Evolutionary conservation across 2,113 vertebrate genomes (phyloP).

Genomic region (Myiozetetes cayanensis): DNA sequence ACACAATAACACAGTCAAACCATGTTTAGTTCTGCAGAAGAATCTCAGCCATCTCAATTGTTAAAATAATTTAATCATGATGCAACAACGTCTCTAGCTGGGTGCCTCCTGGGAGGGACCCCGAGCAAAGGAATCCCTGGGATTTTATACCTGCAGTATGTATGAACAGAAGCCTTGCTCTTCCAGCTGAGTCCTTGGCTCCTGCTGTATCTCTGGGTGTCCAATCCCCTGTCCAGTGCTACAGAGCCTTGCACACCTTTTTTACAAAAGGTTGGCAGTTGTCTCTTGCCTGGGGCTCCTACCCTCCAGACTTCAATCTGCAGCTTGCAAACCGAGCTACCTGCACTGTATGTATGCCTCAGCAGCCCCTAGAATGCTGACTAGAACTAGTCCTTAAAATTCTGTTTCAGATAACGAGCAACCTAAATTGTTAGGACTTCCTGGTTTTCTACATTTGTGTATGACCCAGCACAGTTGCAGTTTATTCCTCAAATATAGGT

Average conservation of each 20-base stretch:
- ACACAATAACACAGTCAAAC: background rate
- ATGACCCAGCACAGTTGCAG: fast-evolving
- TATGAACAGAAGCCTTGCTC: fast-evolving
- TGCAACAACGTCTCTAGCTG: background rate
- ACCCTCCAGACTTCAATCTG: background rate
- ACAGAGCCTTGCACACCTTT: background rate
- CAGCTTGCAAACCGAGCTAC: background rate
- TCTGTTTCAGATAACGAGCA: background rate
- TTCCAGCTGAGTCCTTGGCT: background rate
- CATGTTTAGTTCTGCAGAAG: background rate
- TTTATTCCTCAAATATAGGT: background rate
- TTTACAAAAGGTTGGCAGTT: background rate
- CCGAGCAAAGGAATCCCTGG: background rate
- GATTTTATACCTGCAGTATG: background rate
- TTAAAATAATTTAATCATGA: background rate
- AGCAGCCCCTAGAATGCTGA: background rate
- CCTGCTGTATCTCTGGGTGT: no score
- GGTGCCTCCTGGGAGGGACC: background rate
- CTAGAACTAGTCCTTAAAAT: background rate
- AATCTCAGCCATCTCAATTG: background rate
- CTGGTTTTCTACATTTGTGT: background rate
- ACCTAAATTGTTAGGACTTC: background rate
- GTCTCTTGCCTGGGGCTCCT: background rate
- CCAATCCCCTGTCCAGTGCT: background rate
- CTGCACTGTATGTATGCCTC: no score